Conservation (phyloP, 2,797 vertebrate genomes). For the Alectoris magna region DNA sequence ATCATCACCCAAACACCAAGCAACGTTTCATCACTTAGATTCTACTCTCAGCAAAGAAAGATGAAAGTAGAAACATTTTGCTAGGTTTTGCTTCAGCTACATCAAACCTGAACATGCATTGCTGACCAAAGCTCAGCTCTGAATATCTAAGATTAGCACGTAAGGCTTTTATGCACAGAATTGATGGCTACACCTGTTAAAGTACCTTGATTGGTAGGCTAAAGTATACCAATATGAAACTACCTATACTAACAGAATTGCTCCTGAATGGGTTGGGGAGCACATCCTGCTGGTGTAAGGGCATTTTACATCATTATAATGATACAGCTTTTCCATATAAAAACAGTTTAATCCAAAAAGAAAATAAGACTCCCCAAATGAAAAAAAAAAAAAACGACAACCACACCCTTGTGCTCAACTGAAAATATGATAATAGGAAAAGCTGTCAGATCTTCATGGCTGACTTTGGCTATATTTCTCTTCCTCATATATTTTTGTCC, state of each 20-base stretch:
- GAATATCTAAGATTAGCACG: background rate
- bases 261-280: background rate
- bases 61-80: background rate
- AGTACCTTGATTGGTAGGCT: background rate
- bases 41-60: background rate
- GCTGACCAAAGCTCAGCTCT: background rate
- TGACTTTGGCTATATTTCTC: background rate
- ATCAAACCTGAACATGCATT: accelerated
- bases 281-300: background rate
- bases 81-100: background rate
- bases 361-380: background rate
- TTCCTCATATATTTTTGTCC: background rate
- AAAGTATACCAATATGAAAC: background rate
- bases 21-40: background rate
- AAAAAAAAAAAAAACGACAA: background rate
- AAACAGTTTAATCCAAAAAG: background rate
- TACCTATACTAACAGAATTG: background rate
- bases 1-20: background rate
- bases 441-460: background rate
- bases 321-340: background rate
- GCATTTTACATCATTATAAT: background rate
- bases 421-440: background rate
- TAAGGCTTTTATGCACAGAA: background rate
- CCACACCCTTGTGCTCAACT: background rate
- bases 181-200: background rate